These are phyloP conservation scores for Dicaeum eximium DNA, from an alignment of 2,113 vertebrate genomes.

Conservation along the genomic window DNA sequence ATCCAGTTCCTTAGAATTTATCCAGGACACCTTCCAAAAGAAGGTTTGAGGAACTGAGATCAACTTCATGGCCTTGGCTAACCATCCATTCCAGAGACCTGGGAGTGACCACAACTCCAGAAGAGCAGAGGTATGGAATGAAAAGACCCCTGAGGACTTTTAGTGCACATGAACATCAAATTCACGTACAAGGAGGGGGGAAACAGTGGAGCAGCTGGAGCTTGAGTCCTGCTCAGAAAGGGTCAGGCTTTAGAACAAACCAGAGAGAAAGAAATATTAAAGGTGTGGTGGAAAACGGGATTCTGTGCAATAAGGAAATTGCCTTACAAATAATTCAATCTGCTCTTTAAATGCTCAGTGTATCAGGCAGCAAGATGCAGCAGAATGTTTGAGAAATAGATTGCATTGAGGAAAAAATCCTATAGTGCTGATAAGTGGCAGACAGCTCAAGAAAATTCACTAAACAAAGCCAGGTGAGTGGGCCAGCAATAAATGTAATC, in stretches of 20 bases:
- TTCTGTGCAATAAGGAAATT: background rate
- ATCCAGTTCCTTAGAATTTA: background rate
- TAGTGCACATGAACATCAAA: background rate
- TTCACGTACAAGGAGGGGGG: background rate
- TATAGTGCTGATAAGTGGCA: background rate
- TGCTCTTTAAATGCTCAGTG: background rate
- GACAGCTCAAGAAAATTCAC: slow-evolving; percentile 8
- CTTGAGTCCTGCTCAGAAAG: background rate
- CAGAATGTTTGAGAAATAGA: slow-evolving; percentile 8
- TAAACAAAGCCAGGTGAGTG: background rate
- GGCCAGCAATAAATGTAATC: slow-evolving; percentile 7
- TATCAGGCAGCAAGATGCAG: background rate
- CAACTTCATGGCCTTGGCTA: background rate
- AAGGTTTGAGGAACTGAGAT: background rate
- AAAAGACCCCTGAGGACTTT: background rate
- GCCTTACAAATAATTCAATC: background rate
- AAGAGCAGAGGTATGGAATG: background rate
- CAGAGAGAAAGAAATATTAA: background rate
- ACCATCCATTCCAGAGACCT: background rate
- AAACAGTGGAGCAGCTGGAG: background rate
- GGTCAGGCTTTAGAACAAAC: background rate
- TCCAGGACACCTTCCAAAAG: too few relatives aligned
- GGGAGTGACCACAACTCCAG: background rate
- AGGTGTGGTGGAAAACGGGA: background rate
- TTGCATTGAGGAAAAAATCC: background rate